Evolutionary conservation across 2,888 invertebrate genomes (phyloP).

Genomic region (Theretra japonica): DNA sequence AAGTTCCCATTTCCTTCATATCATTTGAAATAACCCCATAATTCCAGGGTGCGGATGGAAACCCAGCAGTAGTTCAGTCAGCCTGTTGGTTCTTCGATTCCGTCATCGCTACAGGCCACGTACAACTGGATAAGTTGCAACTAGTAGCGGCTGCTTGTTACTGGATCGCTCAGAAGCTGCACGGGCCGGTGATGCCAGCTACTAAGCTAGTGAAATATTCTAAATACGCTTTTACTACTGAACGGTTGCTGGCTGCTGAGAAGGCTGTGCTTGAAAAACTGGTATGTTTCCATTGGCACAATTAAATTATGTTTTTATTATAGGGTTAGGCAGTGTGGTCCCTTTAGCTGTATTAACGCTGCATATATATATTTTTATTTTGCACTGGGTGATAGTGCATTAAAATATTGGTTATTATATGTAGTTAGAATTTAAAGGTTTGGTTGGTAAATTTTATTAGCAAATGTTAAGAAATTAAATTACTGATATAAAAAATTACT

Average conservation of each 20-base stretch:
- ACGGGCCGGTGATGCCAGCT: conserved; percentile 54
- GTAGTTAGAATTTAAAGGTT: too few relatives aligned
- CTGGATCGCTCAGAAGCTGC: conserved; percentile 72
- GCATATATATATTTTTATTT: too few relatives aligned
- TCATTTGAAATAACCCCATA: too few relatives aligned
- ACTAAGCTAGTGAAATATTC: conserved; percentile 55
- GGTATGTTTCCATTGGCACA: too few relatives aligned
- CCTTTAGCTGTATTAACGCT: too few relatives aligned
- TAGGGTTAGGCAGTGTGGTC: too few relatives aligned
- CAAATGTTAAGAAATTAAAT: too few relatives aligned
- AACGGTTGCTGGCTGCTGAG: conserved; percentile 56
- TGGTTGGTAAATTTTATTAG: too few relatives aligned
- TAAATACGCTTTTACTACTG: conserved; percentile 54
- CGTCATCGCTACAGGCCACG: conserved; percentile 47
- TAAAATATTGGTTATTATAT: too few relatives aligned
- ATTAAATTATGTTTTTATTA: neutral
- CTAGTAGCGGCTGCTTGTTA: conserved; percentile 67
- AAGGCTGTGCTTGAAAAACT: conserved; percentile 56
- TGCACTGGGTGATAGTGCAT: too few relatives aligned
- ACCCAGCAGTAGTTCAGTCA: conserved; percentile 64
- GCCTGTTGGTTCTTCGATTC: conserved; percentile 72
- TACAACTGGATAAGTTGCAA: conserved; percentile 62
- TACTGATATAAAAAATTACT: too few relatives aligned
- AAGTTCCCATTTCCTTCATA: too few relatives aligned
- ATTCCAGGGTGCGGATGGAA: conserved; percentile 57